phyloP scores from a whole-genome alignment of 2,113 vertebrate species.

The Caranx ignobilis region DNA sequence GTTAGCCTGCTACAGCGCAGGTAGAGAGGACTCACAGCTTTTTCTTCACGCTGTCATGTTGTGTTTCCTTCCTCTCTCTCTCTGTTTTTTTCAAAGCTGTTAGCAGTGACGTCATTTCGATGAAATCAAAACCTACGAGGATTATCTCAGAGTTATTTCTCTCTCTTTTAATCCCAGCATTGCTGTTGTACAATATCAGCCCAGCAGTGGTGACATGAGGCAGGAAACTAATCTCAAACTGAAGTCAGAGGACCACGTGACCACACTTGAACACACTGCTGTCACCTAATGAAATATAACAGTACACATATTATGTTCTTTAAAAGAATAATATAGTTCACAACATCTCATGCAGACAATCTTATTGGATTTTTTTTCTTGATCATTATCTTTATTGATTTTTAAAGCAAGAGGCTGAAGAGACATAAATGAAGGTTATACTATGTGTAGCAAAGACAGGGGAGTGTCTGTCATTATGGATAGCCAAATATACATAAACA shows the following conservation, averaged over 20 bases:
- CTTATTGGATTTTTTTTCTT: no score
- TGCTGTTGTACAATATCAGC: constrained; percentile 11
- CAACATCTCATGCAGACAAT: neutral
- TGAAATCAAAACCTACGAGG: constrained; percentile 16
- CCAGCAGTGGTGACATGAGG: constrained; percentile 5
- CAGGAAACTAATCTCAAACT: constrained; percentile 35
- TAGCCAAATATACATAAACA: no score
- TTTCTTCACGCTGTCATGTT: neutral
- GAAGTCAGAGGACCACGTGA: constrained; percentile 13
- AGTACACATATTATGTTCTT: neutral
- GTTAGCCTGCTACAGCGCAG: no score
- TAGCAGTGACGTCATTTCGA: constrained; percentile 8
- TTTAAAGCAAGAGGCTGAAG: no score
- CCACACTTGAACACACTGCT: neutral
- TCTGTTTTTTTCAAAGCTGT: neutral
- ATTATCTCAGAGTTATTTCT: constrained; percentile 11
- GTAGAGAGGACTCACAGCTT: no score
- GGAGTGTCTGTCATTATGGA: no score
- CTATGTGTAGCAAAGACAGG: no score
- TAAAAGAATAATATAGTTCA: neutral
- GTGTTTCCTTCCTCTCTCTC: neutral
- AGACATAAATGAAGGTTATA: no score
- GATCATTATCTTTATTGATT: no score
- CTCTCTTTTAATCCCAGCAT: constrained; percentile 24
- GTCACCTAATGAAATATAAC: neutral